These are phyloP conservation scores for Nematolebias whitei DNA, from an alignment of 2,113 vertebrate genomes.

Conservation along the genomic window DNA sequence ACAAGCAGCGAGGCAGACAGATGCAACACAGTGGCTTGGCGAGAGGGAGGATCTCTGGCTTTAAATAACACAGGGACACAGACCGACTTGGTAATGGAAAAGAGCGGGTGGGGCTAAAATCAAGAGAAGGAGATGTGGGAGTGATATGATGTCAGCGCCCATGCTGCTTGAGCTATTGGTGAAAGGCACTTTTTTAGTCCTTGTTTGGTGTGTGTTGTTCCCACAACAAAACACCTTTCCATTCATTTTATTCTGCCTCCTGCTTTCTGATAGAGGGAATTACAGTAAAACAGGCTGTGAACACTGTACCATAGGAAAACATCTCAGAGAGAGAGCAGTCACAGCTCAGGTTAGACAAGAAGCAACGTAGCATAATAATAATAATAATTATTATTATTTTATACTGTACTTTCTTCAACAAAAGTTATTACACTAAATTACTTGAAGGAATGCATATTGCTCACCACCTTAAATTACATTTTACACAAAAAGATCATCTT, in stretches of 20 bases:
- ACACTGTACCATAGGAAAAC: not conserved
- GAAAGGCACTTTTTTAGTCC: slow-evolving; percentile 35
- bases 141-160: slow-evolving; percentile 80
- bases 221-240: slow-evolving; percentile 29
- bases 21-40: slow-evolving; percentile 73
- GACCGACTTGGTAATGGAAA: slow-evolving; percentile 74
- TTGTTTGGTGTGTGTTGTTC: slow-evolving; percentile 40
- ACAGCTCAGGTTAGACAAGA: slow-evolving; percentile 3
- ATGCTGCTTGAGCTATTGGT: slow-evolving; percentile 66
- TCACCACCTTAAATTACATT: too few species aligned
- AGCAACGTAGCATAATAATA: too few species aligned
- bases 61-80: slow-evolving; percentile 80
- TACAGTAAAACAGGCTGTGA: not conserved
- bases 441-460: too few species aligned
- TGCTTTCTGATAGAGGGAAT: slow-evolving; percentile 15
- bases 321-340: slow-evolving; percentile 12
- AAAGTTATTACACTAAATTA: too few species aligned
- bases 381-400: slow-evolving; percentile 22
- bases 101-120: slow-evolving; percentile 69
- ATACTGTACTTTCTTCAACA: not conserved
- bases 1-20: slow-evolving; percentile 69
- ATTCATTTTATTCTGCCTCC: slow-evolving; percentile 37
- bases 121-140: slow-evolving; percentile 60
- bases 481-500: too few species aligned
- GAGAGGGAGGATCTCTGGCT: slow-evolving; percentile 74